These are phyloP conservation scores for Halotydeus destructor DNA, from an alignment of 1,140 invertebrate species.

Conservation along the genomic window DNA sequence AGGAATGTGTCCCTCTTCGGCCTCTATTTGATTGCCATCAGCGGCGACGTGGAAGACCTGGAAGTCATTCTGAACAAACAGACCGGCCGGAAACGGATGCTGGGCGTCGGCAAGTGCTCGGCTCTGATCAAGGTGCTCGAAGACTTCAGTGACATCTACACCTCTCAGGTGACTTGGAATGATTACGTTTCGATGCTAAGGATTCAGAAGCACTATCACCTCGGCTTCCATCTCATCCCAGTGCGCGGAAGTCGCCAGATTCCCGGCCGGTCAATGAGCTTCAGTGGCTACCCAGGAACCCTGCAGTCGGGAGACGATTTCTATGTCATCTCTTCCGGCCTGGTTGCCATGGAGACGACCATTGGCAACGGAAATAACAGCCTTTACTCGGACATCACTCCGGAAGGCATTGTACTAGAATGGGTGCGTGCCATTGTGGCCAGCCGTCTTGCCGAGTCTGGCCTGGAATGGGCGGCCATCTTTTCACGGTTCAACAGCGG, in stretches of 20 bases:
- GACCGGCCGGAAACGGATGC: constrained; percentile 15
- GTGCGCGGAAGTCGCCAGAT: constrained; percentile 21
- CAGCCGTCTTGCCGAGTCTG: constrained; percentile 50
- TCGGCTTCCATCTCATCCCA: neutral
- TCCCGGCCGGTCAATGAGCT: constrained; percentile 43
- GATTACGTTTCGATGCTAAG: constrained; percentile 65
- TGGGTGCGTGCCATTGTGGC: constrained; percentile 61
- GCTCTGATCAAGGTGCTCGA: constrained; percentile 37
- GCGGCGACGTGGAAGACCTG: constrained; percentile 52
- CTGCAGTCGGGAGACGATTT: constrained; percentile 72
- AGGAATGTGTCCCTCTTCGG: neutral
- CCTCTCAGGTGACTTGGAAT: constrained; percentile 45
- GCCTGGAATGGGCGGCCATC: constrained; percentile 41
- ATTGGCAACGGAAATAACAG: constrained; percentile 42
- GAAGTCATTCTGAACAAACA: constrained; percentile 27
- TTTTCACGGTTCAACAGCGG: constrained; percentile 46
- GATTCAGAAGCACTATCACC: constrained; percentile 65
- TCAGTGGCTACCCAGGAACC: constrained; percentile 70
- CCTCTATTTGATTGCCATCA: constrained; percentile 22
- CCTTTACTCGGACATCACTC: constrained; percentile 35
- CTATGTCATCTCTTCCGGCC: constrained; percentile 42
- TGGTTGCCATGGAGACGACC: constrained; percentile 47
- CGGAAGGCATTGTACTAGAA: constrained; percentile 41
- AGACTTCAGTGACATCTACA: constrained; percentile 31
- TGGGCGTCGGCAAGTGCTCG: constrained; percentile 32